These are phyloP conservation scores for Lemur catta DNA, from an alignment of 2,797 vertebrate species.

Conservation along the genomic window DNA sequence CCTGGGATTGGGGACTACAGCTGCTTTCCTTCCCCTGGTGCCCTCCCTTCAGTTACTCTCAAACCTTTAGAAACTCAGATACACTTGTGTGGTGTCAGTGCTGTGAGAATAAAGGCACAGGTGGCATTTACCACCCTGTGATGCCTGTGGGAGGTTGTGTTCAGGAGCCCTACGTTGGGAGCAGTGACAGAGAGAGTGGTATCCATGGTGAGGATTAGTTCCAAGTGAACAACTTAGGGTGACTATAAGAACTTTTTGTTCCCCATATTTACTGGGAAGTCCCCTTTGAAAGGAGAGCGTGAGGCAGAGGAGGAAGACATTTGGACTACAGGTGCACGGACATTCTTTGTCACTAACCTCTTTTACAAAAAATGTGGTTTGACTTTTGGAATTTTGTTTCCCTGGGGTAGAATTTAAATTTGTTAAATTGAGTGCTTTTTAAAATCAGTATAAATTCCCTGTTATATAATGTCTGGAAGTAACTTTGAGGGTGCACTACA, in stretches of 20 bases:
- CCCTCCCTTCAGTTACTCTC: background rate
- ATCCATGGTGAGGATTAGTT: background rate
- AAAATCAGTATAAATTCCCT: background rate
- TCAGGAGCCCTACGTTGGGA: background rate
- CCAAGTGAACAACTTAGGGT: background rate
- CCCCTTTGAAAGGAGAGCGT: background rate
- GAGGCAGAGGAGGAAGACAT: background rate
- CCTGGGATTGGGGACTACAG: too few species aligned
- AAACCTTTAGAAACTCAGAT: background rate
- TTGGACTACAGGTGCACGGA: background rate
- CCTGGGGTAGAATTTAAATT: background rate
- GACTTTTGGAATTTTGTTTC: background rate
- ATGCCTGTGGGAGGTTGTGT: background rate
- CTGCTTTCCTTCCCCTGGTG: too few species aligned
- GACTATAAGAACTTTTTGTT: background rate
- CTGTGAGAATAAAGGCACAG: background rate
- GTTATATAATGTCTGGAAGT: background rate
- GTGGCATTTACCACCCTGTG: background rate
- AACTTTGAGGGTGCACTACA: background rate
- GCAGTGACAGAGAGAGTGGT: background rate
- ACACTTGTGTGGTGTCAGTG: background rate
- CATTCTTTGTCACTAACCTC: background rate
- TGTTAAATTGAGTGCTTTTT: background rate
- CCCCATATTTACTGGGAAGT: background rate
- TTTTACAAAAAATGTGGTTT: background rate